Conservation (phyloP, 2,888 invertebrate genomes). For the Habroteleia sp. region DNA sequence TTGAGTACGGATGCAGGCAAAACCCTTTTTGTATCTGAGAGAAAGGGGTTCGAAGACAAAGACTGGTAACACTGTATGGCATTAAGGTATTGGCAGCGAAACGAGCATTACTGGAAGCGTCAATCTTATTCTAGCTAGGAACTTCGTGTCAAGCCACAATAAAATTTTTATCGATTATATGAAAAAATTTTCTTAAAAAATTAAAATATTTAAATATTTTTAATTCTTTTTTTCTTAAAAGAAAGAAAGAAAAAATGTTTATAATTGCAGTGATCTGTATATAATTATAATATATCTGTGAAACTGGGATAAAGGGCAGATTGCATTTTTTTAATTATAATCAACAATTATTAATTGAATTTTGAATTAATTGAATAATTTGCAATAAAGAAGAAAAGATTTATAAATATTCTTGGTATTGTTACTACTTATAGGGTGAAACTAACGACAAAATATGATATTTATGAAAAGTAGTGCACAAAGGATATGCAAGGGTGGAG, state of each 20-base stretch:
- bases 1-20: constrained; percentile 71
- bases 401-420: too few species aligned
- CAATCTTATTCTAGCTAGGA: constrained; percentile 60
- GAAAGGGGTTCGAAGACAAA: constrained; percentile 73
- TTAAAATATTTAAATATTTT: too few species aligned
- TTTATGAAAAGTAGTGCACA: constrained; percentile 52
- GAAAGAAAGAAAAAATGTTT: too few species aligned
- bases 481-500: constrained; percentile 44
- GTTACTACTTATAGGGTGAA: constrained; percentile 15
- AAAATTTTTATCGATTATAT: constrained; percentile 49
- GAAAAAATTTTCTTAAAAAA: too few species aligned
- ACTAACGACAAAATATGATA: constrained; percentile 25
- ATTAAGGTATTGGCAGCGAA: constrained; percentile 73
- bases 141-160: constrained; percentile 55
- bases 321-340: too few species aligned
- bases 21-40: constrained; percentile 72
- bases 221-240: too few species aligned
- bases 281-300: too few species aligned
- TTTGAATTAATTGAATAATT: too few species aligned
- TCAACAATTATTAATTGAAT: too few species aligned
- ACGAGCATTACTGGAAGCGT: constrained; percentile 48
- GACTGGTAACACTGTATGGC: constrained; percentile 73
- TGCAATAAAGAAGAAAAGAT: too few species aligned
- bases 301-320: too few species aligned
- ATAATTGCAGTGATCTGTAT: too few species aligned